Evolutionary conservation across 2,888 invertebrate species (phyloP).

Genomic region (Sphaerophoria taeniata): DNA sequence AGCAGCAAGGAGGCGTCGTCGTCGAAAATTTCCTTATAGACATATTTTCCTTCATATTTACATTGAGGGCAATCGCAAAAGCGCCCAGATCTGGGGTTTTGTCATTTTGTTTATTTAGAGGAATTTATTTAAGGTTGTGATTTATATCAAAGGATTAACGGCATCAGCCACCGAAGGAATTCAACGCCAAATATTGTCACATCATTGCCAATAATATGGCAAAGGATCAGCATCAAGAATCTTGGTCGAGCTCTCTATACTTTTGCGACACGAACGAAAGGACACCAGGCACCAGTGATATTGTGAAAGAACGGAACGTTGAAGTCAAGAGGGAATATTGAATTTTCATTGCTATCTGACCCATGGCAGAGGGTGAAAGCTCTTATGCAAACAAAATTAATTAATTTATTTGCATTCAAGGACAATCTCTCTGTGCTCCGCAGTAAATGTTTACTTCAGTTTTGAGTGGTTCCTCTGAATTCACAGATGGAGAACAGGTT

Average conservation of each 20-base stretch:
- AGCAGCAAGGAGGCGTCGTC: neutral
- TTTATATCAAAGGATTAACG: conserved; percentile 71
- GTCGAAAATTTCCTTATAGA: neutral
- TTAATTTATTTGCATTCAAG: conserved; percentile 69
- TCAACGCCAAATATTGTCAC: conserved; percentile 59
- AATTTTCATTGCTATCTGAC: conserved; percentile 42
- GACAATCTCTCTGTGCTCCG: too few relatives aligned
- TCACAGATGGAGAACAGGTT: neutral
- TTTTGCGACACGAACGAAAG: neutral
- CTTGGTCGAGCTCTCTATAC: neutral
- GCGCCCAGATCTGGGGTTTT: conserved; percentile 1
- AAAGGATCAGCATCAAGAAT: neutral
- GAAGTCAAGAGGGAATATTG: conserved; percentile 13
- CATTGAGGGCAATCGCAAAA: conserved; percentile 36
- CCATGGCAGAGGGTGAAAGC: conserved; percentile 46
- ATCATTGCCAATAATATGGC: conserved; percentile 28
- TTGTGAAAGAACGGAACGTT: neutral
- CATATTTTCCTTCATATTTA: conserved; percentile 19
- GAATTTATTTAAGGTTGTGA: conserved; percentile 69
- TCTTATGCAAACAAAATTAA: conserved; percentile 55
- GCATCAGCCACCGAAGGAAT: conserved; percentile 51
- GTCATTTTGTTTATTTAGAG: conserved; percentile 64
- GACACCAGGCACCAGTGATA: neutral
- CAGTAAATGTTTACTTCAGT: conserved; percentile 32
- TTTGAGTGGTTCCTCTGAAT: conserved; percentile 11